Base-by-base conservation (phyloP, 2,888 invertebrate species). In the Ornithoptera alexandrae region DNA sequence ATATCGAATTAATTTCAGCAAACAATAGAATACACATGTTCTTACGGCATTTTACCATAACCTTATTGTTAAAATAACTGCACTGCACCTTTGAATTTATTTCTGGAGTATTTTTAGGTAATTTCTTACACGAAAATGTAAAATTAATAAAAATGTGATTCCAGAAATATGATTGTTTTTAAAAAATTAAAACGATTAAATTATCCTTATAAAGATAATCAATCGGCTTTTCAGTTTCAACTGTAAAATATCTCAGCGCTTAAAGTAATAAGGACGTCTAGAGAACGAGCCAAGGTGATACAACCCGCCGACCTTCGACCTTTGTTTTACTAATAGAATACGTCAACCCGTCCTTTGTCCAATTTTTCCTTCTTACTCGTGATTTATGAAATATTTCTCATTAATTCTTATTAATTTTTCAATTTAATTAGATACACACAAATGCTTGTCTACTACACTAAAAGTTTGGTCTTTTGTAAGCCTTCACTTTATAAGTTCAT, bases 241-340 rank as follows among this genome's bases (percentile, higher is more conserved):
- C n/a, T 53, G n/a, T 53, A 73, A 59, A 67, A 72, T 70, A 70
- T 72, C 65, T 62, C 65, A 72, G 72, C 74, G 74, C 73, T 73
- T 63, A 67, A 74, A 80, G 81, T 86, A 82, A 81, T 66, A 82
- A 81, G 87, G 87, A 83, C 87, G 90, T 90, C 89, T 89, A 80
- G 89, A 90, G 90, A 89, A 78, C 90, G 81, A 74, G 72, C 75
- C 85, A 90, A 90, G 86, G 90, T 90, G 86, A 87, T 79, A 80
- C 81, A 84, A 86, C 81, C 85, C 82, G 74, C 78, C 81, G 84
- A 81, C 81, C 74, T 79, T 77, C 81, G 81, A 77, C 76, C 79
- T 84, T 80, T 79, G 75, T 79, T 80, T 72, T 67, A 70, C 65
- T 70, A 67, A 70, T 67, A 67, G 60, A 64, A 70, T 67, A 70